Base-by-base conservation (phyloP, 1,140 invertebrate species). In the Ips nitidus region DNA sequence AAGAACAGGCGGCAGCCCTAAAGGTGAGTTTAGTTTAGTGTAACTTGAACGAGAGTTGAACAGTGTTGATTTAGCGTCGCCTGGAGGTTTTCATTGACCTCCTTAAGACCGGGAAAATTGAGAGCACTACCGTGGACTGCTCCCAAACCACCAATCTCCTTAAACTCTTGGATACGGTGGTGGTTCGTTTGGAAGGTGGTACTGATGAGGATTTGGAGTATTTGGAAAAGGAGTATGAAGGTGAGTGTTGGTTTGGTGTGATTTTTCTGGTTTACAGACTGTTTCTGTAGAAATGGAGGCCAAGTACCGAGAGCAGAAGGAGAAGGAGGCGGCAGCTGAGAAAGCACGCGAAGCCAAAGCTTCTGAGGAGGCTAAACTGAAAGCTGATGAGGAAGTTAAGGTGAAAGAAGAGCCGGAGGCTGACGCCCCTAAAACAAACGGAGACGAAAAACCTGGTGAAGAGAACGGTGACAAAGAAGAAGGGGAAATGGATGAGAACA, bases 111-210 rank as follows among this genome's bases (percentile, higher is more conserved):
- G 88, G 86, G 1, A 87, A 89, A 66, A 85, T 98, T 56, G 90
- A 93, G 45, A 87, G 86, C 70, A 87, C 96, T 1, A 86, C 87
- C 3, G 86, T 99, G 0, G 98, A 99, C 80, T 89, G 91, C 6
- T 91, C 94, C 58, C 92, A 97, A 79, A 88, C 91, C 0, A 94
- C 97, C 60, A 85, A 89, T 42, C 83, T 99, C 40, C 86, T 98
- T 6, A 90, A 91, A 75, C 83, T 99, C 2, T 83, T 99, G 43
- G 98, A 99, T 82, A 93, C 95, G 71, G 95, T 96, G 47, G 97
- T 99, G 1, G 97, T 99, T 69, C 94, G 95, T 80, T 83, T 99
- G 8, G 98, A 99, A 85, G 97, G 95, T 53, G 98, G 98, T 2
- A 92, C 89, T n/a, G 97, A 99, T 71, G 89, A 94, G 75, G 97